Conservation (phyloP, 2,888 invertebrate genomes). For the Lucinisca nassula region DNA sequence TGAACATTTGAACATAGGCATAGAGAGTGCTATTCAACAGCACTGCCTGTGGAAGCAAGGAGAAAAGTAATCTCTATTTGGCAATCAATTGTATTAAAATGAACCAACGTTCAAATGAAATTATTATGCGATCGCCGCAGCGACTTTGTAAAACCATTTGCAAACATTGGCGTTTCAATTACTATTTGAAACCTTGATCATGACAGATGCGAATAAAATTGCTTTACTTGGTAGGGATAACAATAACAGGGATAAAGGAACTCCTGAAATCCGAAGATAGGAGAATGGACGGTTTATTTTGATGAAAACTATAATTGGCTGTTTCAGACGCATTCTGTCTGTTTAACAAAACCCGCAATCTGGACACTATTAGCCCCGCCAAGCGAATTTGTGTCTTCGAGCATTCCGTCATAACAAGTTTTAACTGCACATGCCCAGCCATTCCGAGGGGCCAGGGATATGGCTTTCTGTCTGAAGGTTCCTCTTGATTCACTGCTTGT, state of each 20-base stretch:
- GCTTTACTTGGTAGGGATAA: not conserved
- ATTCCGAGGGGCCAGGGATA: too few relatives aligned
- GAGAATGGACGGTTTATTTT: not conserved
- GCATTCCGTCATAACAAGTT: too few relatives aligned
- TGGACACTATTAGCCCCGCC: too few relatives aligned
- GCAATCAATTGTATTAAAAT: not conserved
- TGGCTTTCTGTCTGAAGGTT: too few relatives aligned
- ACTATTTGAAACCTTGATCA: not conserved
- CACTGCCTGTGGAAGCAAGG: too few relatives aligned
- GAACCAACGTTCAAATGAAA: not conserved
- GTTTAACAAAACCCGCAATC: not conserved
- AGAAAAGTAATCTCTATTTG: too few relatives aligned
- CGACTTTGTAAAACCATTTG: conserved; percentile 3
- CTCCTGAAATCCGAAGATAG: not conserved
- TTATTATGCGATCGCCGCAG: not conserved
- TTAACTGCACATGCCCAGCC: too few relatives aligned
- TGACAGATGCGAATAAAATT: conserved; percentile 13
- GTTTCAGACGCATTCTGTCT: not conserved
- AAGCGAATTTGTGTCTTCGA: too few relatives aligned
- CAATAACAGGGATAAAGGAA: conserved; percentile 7
- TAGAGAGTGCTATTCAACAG: too few relatives aligned
- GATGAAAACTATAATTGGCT: conserved; percentile 7
- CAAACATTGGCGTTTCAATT: conserved; percentile 19
- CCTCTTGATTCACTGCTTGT: too few relatives aligned
- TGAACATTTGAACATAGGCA: too few relatives aligned